These are phyloP conservation scores for Dendrolimus houi DNA, from an alignment of 2,888 invertebrate genomes.

Conservation along the genomic window DNA sequence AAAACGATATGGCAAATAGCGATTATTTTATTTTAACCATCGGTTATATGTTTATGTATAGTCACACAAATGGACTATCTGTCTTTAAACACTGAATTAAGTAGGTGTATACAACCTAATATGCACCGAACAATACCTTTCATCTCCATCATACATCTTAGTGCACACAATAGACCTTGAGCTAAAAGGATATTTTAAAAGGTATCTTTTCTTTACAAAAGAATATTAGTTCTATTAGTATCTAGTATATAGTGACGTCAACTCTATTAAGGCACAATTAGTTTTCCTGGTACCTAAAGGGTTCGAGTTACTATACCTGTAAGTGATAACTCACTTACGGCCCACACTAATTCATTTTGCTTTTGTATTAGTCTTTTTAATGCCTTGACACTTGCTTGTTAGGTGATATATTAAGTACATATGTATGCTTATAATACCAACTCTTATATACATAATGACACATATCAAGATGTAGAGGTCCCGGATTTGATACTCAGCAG, in stretches of 20 bases:
- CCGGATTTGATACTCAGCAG: no score
- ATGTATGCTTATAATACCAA: no score
- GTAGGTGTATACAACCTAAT: no score
- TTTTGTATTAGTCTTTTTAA: constrained; percentile 15
- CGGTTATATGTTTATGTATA: no score
- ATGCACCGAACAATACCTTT: not conserved
- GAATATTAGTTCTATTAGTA: not conserved
- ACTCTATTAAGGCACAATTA: constrained; percentile 20
- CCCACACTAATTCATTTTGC: constrained; percentile 21
- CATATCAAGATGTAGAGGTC: no score
- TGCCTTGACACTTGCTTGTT: no score
- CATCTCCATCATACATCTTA: not conserved
- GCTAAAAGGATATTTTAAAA: not conserved
- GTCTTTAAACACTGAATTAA: no score
- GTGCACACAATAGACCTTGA: not conserved
- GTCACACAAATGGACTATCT: no score
- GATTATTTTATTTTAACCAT: no score
- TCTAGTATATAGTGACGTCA: constrained; percentile 21
- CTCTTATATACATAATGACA: no score
- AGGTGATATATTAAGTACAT: no score
- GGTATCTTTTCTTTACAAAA: not conserved
- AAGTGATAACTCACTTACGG: constrained; percentile 27
- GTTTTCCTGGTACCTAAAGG: constrained; percentile 26
- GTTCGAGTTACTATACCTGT: constrained; percentile 29
- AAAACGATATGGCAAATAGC: no score